Conservation (phyloP, 2,797 vertebrate genomes). For the Poeciliopsis paucimaculata region DNA sequence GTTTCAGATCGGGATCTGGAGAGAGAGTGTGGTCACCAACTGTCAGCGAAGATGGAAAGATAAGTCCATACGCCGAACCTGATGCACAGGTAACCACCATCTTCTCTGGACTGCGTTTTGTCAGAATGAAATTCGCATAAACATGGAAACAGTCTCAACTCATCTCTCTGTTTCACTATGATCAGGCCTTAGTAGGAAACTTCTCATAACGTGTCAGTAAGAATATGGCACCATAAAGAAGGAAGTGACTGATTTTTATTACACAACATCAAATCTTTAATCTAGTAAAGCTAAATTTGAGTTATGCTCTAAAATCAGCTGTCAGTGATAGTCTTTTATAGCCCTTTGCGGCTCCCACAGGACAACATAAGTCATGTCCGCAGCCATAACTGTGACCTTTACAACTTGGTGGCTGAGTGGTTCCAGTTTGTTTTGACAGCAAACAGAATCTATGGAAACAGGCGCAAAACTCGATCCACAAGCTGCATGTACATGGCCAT, state of each 20-base stretch:
- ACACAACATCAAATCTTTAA: neutral
- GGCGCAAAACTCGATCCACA: constrained; percentile 40
- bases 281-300: neutral
- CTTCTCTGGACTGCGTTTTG: constrained; percentile 45
- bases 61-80: constrained; percentile 86
- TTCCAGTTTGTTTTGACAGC: constrained; percentile 47
- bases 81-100: constrained; percentile 87
- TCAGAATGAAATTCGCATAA: constrained; percentile 5
- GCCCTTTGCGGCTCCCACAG: constrained; percentile 13
- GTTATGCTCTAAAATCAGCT: neutral
- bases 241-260: neutral
- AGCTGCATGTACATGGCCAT: constrained; percentile 55
- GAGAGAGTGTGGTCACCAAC: constrained; percentile 85
- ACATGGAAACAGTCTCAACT: neutral
- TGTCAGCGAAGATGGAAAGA: constrained; percentile 87
- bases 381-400: constrained; percentile 22
- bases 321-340: constrained; percentile 2
- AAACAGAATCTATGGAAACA: constrained; percentile 69
- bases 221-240: neutral
- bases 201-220: neutral
- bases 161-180: constrained; percentile 19
- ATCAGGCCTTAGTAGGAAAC: constrained; percentile 3
- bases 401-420: constrained; percentile 40
- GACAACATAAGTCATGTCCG: constrained; percentile 20
- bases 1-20: constrained; percentile 85